Conservation (phyloP, 53 echinoderm and acorn worm species). For the Mesocentrotus franciscanus region DNA sequence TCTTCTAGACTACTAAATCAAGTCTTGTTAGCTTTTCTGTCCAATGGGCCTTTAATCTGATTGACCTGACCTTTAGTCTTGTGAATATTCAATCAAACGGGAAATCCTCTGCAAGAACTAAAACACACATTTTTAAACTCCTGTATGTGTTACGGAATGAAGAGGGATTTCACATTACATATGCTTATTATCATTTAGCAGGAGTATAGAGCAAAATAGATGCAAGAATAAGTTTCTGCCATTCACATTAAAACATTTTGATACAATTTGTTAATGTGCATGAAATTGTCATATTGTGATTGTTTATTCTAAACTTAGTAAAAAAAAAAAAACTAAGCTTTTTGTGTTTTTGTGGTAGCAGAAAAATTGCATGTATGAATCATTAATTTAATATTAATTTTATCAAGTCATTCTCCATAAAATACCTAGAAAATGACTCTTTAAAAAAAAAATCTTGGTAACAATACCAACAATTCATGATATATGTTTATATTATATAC, state of each 20-base stretch:
- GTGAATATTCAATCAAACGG: background rate
- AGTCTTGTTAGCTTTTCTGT: background rate
- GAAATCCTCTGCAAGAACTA: background rate
- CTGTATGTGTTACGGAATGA: too few relatives aligned
- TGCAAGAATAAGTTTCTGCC: too few relatives aligned
- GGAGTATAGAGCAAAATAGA: too few relatives aligned
- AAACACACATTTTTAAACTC: too few relatives aligned
- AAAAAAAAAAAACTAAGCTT: too few relatives aligned
- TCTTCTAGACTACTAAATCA: background rate
- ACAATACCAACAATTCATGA: background rate
- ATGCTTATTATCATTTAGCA: too few relatives aligned
- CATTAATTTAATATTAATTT: background rate
- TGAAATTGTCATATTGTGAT: too few relatives aligned
- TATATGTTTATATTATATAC: background rate
- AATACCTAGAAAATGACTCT: too few relatives aligned
- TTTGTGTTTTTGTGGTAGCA: background rate
- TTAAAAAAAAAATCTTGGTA: background rate
- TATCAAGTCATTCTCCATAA: background rate
- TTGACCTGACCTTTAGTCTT: background rate
- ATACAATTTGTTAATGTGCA: too few relatives aligned
- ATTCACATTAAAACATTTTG: too few relatives aligned
- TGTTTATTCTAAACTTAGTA: too few relatives aligned
- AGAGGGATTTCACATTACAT: too few relatives aligned
- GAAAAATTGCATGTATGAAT: background rate
- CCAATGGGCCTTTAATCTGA: background rate